Conservation (phyloP, 2,113 vertebrate species). For the Rhagologus leucostigma region DNA sequence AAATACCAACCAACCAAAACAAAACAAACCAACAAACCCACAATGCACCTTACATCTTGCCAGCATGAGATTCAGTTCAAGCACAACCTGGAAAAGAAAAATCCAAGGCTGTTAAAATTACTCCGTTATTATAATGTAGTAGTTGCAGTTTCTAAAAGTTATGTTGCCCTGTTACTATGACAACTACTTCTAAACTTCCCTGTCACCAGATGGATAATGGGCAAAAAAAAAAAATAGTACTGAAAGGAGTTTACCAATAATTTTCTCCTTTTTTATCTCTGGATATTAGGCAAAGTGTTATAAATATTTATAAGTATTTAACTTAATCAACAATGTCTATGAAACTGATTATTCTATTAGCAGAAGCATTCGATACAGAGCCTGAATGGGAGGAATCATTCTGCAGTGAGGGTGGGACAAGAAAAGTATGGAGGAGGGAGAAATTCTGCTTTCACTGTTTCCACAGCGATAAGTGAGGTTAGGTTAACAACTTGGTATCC, state of each 20-base stretch:
- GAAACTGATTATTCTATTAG: constrained; percentile 35
- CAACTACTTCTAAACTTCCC: constrained; percentile 45
- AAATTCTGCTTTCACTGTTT: background rate
- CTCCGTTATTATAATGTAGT: background rate
- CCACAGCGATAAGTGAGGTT: background rate
- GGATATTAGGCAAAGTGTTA: constrained; percentile 1
- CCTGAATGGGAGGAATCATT: background rate
- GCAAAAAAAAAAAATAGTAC: background rate
- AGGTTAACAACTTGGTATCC: background rate
- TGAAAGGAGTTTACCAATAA: background rate
- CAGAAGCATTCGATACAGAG: background rate
- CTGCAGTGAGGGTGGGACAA: background rate
- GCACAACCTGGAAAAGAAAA: background rate
- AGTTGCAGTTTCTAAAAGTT: background rate
- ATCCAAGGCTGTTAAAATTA: constrained; percentile 24
- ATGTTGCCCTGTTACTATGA: constrained; percentile 49
- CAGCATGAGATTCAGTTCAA: background rate
- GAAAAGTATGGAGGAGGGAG: background rate
- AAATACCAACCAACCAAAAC: background rate
- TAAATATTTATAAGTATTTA: constrained; percentile 61
- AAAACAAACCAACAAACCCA: background rate
- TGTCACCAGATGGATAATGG: background rate
- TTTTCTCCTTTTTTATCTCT: constrained; percentile 1
- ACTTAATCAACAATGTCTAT: constrained; percentile 18
- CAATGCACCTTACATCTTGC: background rate